Conservation (phyloP, 1,140 invertebrate species). For the Hylyphantes graminicola region DNA sequence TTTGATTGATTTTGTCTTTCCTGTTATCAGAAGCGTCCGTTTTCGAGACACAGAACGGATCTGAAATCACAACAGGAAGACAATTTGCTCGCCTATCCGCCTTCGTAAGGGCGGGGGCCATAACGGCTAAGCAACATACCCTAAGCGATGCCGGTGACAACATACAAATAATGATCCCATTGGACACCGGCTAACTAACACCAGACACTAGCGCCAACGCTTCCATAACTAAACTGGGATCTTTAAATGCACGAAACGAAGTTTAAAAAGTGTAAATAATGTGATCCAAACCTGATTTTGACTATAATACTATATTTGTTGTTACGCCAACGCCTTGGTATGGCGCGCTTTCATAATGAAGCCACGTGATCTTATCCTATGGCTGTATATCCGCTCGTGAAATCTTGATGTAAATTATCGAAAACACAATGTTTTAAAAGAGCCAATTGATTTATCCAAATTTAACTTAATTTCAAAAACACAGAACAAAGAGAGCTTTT, state of each 20-base stretch:
- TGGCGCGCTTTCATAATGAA: slow-evolving; percentile 59
- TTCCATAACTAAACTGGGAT: neutral
- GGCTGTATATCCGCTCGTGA: neutral
- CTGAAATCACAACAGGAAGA: slow-evolving; percentile 57
- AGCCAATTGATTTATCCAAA: neutral
- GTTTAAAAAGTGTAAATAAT: neutral
- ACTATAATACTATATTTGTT: slow-evolving; percentile 36
- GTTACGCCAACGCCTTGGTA: slow-evolving; percentile 60
- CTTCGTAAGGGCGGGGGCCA: slow-evolving; percentile 80
- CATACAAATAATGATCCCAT: slow-evolving; percentile 59
- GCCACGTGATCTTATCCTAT: slow-evolving; percentile 49
- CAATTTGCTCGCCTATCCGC: slow-evolving; percentile 73
- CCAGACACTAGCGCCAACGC: neutral
- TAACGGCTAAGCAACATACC: slow-evolving; percentile 68
- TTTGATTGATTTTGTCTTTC: slow-evolving; percentile 24
- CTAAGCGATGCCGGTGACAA: slow-evolving; percentile 59
- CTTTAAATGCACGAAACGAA: neutral
- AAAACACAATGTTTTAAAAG: slow-evolving; percentile 4
- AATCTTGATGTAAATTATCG: neutral
- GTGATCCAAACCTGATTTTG: slow-evolving; percentile 23
- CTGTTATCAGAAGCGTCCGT: slow-evolving; percentile 23
- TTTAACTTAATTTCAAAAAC: neutral
- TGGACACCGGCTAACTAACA: slow-evolving; percentile 28
- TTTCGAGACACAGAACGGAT: slow-evolving; percentile 41
- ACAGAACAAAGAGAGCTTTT: neutral